These are phyloP conservation scores for Semotilus atromaculatus DNA, from an alignment of 2,797 vertebrate species.

Conservation along the genomic window DNA sequence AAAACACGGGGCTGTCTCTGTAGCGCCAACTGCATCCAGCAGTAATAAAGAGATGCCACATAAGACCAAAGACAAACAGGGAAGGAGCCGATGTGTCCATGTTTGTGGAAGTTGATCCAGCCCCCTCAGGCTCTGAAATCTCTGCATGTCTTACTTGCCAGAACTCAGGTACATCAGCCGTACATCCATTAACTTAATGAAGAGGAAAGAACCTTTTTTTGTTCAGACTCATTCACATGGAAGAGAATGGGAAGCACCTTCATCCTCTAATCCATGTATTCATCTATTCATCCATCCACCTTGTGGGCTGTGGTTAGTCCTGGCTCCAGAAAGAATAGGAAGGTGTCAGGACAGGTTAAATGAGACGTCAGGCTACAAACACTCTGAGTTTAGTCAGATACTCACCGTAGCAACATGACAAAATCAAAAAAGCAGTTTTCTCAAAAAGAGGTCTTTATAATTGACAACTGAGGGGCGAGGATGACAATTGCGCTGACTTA, in stretches of 20 bases:
- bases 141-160: conserved; percentile 1
- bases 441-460: too few species aligned
- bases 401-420: neutral
- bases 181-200: conserved; percentile 45
- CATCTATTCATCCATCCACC: conserved; percentile 49
- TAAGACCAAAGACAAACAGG: conserved; percentile 27
- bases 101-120: conserved; percentile 9
- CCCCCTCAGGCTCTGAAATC: conserved; percentile 20
- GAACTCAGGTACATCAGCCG: conserved; percentile 3
- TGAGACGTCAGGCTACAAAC: conserved; percentile 12
- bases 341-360: conserved; percentile 27
- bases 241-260: conserved; percentile 10
- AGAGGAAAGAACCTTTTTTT: conserved; percentile 40
- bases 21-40: neutral
- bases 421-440: conserved; percentile 1
- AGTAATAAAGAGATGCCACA: conserved; percentile 27
- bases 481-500: neutral
- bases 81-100: conserved; percentile 24
- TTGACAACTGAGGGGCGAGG: neutral
- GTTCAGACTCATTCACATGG: conserved; percentile 43
- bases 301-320: conserved; percentile 56
- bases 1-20: conserved; percentile 18
- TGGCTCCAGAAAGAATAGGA: neutral
- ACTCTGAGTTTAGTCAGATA: neutral
- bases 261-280: conserved; percentile 38